Percentiles rank a stretch among this genome's conserved stretches.
phyloP scores from a whole-genome alignment of 2,888 invertebrate species.

The Scaptomyza cyrtandrae region DNA sequence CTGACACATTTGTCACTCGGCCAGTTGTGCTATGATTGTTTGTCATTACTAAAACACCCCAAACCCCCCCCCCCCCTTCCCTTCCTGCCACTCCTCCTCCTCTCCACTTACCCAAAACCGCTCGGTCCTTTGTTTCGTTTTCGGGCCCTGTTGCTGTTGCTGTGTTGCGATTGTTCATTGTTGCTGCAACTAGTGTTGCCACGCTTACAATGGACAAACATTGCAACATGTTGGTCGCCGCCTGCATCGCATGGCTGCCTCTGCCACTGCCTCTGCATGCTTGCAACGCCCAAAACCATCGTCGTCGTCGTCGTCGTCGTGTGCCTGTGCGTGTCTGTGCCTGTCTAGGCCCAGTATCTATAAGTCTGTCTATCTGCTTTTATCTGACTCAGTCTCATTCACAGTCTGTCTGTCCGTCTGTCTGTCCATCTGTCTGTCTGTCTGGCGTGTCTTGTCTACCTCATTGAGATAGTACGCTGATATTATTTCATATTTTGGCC shows the following conservation, averaged over 20 bases:
- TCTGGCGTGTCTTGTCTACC: constrained; percentile 47
- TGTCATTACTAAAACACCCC: constrained; percentile 18
- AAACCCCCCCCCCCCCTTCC: too few relatives aligned
- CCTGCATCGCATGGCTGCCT: constrained; percentile 11
- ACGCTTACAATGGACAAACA: constrained; percentile 44
- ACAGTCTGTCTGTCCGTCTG: neutral
- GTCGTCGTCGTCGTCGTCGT: constrained; percentile 24
- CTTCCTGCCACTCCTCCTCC: neutral
- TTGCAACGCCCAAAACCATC: constrained; percentile 55
- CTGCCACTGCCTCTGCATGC: constrained; percentile 1
- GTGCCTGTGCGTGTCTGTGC: constrained; percentile 57
- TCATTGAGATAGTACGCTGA: constrained; percentile 51
- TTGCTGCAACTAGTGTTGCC: constrained; percentile 53
- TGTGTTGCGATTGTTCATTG: neutral
- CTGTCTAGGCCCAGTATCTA: constrained; percentile 47
- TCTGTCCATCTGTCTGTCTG: constrained; percentile 23
- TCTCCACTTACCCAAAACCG: neutral
- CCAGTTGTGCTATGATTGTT: constrained; percentile 51
- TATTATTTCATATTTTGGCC: constrained; percentile 66
- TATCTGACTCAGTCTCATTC: constrained; percentile 8
- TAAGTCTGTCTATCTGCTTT: constrained; percentile 33
- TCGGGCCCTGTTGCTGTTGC: neutral
- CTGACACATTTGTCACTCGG: constrained; percentile 60
- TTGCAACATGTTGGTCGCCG: constrained; percentile 51
- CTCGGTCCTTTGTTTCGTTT: neutral